phyloP scores from a whole-genome alignment of 1,140 invertebrate species.

The Coboldia fuscipes region DNA sequence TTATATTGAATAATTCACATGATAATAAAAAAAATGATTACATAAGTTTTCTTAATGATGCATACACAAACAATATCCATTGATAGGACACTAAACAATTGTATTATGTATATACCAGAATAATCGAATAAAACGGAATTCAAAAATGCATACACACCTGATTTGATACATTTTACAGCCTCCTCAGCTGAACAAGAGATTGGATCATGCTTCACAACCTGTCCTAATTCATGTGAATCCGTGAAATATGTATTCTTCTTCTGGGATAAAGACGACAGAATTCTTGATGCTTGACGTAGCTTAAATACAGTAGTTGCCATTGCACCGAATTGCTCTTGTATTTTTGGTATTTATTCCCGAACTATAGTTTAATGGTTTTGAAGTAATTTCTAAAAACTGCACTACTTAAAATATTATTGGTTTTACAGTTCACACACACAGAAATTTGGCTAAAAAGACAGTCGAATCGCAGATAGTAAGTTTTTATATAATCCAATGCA shows the following conservation, averaged over 20 bases:
- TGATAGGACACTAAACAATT: not conserved
- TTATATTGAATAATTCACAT: not conserved
- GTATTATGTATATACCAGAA: not conserved
- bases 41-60: not conserved
- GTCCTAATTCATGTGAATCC: not conserved
- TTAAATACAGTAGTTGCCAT: no score
- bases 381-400: no score
- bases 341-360: no score
- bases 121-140: not conserved
- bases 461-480: no score
- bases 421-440: no score
- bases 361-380: no score
- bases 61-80: not conserved
- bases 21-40: not conserved
- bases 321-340: no score
- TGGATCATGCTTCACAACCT: not conserved
- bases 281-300: no score
- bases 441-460: no score
- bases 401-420: no score
- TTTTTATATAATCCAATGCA: no score
- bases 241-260: not conserved
- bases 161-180: slow-evolving; percentile 1
- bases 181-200: not conserved
- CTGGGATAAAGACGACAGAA: no score
- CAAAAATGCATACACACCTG: not conserved